Conservation (phyloP, 2,888 invertebrate genomes). For the Allacma fusca region DNA sequence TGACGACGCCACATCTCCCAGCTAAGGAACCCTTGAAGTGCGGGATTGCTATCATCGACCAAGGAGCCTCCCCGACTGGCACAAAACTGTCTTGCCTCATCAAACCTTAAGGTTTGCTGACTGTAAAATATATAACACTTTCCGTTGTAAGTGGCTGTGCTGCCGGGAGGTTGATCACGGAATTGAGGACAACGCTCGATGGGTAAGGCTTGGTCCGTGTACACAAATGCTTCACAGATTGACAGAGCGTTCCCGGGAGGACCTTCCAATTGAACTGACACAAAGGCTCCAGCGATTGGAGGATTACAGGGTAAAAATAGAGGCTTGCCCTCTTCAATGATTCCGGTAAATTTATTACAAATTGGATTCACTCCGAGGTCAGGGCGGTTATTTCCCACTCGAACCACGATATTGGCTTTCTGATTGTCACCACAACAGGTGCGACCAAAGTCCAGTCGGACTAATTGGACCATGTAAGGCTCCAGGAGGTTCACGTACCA, state of each 20-base stretch:
- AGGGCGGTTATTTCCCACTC: slow-evolving; percentile 91
- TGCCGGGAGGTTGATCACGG: slow-evolving; percentile 90
- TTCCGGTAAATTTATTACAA: slow-evolving; percentile 88
- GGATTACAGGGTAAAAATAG: slow-evolving; percentile 92
- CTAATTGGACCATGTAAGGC: slow-evolving; percentile 93
- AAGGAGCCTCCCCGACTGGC: slow-evolving; percentile 82
- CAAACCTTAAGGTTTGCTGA: slow-evolving; percentile 80
- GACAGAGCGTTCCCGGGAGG: slow-evolving; percentile 78
- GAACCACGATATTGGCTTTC: slow-evolving; percentile 84
- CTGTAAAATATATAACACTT: slow-evolving; percentile 95
- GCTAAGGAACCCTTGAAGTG: slow-evolving; percentile 90
- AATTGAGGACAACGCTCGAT: slow-evolving; percentile 93
- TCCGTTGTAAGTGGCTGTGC: slow-evolving; percentile 91
- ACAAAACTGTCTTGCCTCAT: slow-evolving; percentile 82
- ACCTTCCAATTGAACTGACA: slow-evolving; percentile 87
- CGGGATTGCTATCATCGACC: slow-evolving; percentile 91
- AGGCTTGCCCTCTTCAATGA: slow-evolving; percentile 87
- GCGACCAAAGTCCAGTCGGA: slow-evolving; percentile 88
- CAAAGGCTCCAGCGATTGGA: slow-evolving; percentile 94
- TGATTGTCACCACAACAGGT: slow-evolving; percentile 85
- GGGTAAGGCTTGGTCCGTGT: slow-evolving; percentile 89
- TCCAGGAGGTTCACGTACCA: slow-evolving; percentile 89
- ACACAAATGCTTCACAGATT: slow-evolving; percentile 92
- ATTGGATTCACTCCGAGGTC: slow-evolving; percentile 90
- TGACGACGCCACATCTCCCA: slow-evolving; percentile 94